These are phyloP conservation scores for Oscheius onirici DNA, from an alignment of 2,888 invertebrate species.

Conservation along the genomic window DNA sequence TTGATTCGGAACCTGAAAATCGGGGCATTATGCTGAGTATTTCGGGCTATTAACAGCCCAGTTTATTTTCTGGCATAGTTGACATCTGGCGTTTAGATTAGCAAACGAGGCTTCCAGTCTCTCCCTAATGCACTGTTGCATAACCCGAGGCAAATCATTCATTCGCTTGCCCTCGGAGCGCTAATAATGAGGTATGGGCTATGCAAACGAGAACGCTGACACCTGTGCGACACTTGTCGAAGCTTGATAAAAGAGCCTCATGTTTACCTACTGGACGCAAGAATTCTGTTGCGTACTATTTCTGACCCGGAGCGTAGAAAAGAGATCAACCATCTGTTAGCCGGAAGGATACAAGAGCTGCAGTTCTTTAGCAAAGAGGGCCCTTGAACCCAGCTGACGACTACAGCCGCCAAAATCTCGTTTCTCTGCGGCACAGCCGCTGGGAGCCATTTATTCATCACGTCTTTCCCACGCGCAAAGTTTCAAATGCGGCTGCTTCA, in stretches of 20 bases:
- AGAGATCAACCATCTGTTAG: neutral
- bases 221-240: conserved; percentile 30
- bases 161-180: neutral
- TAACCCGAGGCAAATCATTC: neutral
- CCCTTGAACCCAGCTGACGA: neutral
- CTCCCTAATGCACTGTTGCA: conserved; percentile 17
- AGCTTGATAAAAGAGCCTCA: conserved; percentile 12
- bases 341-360: neutral
- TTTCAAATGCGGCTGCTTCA: conserved; percentile 1
- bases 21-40: too few species aligned
- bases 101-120: neutral
- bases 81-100: conserved; percentile 7
- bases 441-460: conserved; percentile 26
- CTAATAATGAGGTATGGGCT: conserved; percentile 17
- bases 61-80: neutral
- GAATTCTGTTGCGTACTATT: neutral
- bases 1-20: conserved; percentile 78
- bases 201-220: conserved; percentile 26
- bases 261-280: conserved; percentile 3
- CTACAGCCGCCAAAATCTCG: conserved; percentile 2
- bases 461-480: conserved; percentile 18
- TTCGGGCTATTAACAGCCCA: too few species aligned
- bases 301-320: neutral
- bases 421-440: neutral
- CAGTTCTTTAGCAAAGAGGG: neutral